Conservation (phyloP, 2,113 vertebrate genomes). For the Irena cyanogastra region DNA sequence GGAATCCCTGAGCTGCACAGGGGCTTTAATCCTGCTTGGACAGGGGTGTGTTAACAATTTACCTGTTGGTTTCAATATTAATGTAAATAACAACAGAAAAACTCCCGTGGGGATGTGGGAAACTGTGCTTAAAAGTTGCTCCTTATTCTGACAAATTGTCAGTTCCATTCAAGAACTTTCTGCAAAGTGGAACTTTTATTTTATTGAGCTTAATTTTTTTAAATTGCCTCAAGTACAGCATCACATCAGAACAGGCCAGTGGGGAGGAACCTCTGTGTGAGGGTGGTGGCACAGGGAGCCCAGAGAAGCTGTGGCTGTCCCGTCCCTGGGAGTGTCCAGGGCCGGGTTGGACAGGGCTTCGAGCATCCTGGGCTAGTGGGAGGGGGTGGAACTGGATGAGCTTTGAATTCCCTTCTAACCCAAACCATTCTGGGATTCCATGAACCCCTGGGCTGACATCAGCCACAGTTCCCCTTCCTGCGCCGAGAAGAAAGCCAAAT, state of each 20-base stretch:
- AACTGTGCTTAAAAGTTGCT: too few relatives aligned
- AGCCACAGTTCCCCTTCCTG: neutral
- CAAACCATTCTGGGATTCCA: neutral
- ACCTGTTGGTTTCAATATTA: neutral
- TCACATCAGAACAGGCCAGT: neutral
- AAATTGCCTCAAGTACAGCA: rapidly evolving
- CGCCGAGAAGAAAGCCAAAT: neutral
- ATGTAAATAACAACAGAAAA: neutral
- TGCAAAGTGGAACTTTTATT: neutral
- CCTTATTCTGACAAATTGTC: neutral
- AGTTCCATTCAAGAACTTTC: rapidly evolving
- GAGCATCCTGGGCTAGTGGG: rapidly evolving
- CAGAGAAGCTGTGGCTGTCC: neutral
- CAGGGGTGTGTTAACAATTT: neutral
- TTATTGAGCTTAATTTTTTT: neutral
- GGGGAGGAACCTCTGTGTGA: neutral
- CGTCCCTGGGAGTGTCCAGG: neutral
- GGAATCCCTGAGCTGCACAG: rapidly evolving
- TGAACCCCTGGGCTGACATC: neutral
- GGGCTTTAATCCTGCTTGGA: neutral
- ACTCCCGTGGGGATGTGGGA: too few relatives aligned
- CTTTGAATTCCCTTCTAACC: neutral
- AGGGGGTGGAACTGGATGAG: neutral
- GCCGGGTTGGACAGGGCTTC: rapidly evolving
- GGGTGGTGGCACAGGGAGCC: neutral